Evolutionary conservation across 2,797 vertebrate species (phyloP).

Genomic region (Amblyraja radiata): DNA sequence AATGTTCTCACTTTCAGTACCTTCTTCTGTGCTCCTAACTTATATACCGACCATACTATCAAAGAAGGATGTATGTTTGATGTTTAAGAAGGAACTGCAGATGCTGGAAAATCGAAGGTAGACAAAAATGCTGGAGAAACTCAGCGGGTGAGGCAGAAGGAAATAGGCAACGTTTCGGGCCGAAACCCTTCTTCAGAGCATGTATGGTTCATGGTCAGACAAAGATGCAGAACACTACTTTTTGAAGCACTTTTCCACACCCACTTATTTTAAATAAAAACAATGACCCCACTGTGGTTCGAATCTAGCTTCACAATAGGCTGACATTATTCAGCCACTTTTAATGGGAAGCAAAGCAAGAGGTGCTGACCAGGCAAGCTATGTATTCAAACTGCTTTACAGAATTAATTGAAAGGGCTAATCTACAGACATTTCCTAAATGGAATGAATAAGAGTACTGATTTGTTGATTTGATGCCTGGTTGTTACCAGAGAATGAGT

Average conservation of each 20-base stretch:
- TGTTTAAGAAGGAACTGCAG: too few species aligned
- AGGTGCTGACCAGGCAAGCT: neutral
- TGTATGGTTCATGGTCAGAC: too few species aligned
- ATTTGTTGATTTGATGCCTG: conserved; percentile 25
- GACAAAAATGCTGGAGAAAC: too few species aligned
- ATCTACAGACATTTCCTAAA: conserved; percentile 26
- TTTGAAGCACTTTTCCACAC: neutral
- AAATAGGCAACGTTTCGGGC: too few species aligned
- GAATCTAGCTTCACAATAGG: neutral
- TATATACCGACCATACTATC: too few species aligned
- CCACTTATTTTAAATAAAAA: conserved; percentile 20
- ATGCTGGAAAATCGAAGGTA: too few species aligned
- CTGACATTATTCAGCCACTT: neutral
- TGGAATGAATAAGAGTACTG: neutral
- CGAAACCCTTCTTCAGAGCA: too few species aligned
- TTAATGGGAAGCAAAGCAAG: neutral
- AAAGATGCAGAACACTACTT: neutral
- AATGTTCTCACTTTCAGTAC: too few species aligned
- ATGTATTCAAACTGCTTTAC: neutral
- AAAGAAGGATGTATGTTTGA: too few species aligned
- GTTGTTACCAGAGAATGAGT: conserved; percentile 3
- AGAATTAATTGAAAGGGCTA: conserved; percentile 28
- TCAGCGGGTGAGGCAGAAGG: too few species aligned
- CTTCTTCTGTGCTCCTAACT: too few species aligned
- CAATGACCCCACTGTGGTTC: neutral